Conservation (phyloP, 2,888 invertebrate species). For the Polydrusus pterygomalis region DNA sequence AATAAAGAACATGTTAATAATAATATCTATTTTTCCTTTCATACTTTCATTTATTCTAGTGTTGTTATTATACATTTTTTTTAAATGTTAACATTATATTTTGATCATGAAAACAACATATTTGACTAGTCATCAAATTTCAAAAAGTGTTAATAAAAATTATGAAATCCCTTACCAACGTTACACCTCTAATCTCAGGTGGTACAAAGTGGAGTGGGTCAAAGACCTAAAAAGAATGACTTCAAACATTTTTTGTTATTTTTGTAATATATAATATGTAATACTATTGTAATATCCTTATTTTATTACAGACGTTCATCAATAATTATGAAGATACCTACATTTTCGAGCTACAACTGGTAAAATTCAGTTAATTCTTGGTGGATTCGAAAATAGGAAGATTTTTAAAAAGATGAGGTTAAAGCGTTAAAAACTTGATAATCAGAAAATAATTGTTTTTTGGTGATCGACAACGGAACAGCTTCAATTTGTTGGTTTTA, state of each 20-base stretch:
- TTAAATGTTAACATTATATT: too few species aligned
- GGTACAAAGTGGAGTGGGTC: too few species aligned
- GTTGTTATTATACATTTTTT: too few species aligned
- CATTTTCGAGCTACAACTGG: constrained; percentile 28
- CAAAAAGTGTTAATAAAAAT: too few species aligned
- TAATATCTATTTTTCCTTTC: too few species aligned
- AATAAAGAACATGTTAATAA: too few species aligned
- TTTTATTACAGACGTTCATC: constrained; percentile 17
- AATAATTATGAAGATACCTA: constrained; percentile 23
- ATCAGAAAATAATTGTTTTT: constrained; percentile 6
- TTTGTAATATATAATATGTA: neutral
- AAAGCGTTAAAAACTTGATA: constrained; percentile 17
- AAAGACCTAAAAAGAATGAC: too few species aligned
- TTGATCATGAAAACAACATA: too few species aligned
- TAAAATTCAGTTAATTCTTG: constrained; percentile 28
- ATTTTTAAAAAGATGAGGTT: constrained; percentile 20
- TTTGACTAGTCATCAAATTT: too few species aligned
- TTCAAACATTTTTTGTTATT: too few species aligned
- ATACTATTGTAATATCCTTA: neutral
- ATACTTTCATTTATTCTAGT: too few species aligned
- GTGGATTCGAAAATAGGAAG: constrained; percentile 23
- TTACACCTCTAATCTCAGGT: neutral
- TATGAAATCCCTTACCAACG: neutral
- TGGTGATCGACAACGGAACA: constrained; percentile 12
- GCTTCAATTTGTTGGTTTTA: neutral